Percentiles rank a stretch among this genome's conserved stretches.
These are phyloP conservation scores for Ophonus ardosiacus DNA, from an alignment of 2,888 invertebrate species.

Conservation along the genomic window DNA sequence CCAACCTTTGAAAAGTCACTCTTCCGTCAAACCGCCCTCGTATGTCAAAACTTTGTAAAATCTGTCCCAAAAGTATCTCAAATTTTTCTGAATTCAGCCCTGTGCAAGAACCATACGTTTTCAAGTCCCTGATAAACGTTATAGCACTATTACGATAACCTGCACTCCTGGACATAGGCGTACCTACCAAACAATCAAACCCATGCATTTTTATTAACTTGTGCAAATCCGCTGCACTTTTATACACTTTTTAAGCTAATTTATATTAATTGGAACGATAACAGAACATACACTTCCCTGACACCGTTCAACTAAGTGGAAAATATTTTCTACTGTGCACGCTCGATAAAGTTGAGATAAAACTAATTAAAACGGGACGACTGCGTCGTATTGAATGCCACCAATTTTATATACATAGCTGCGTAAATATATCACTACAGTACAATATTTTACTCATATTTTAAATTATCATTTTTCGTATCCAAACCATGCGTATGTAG, in stretches of 20 bases:
- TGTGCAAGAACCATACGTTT: not conserved
- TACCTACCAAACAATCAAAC: conserved; percentile 12
- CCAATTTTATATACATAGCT: not conserved
- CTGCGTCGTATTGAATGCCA: no score
- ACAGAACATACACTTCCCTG: not conserved
- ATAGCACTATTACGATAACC: conserved; percentile 11
- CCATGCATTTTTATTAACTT: conserved; percentile 32
- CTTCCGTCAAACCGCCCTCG: no score
- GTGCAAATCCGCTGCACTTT: not conserved
- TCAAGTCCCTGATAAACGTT: conserved; percentile 14
- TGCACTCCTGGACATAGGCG: conserved; percentile 8
- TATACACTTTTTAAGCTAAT: conserved; percentile 27
- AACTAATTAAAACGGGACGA: not conserved
- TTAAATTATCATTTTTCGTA: no score
- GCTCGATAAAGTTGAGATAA: conserved; percentile 18
- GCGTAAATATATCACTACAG: no score
- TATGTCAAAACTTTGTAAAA: no score
- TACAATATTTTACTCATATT: no score
- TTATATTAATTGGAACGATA: conserved; percentile 37
- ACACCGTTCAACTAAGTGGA: not conserved
- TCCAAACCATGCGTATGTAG: no score
- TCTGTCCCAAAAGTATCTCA: not conserved
- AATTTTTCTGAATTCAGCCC: not conserved
- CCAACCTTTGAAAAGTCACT: no score
- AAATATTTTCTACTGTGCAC: not conserved